Evolutionary conservation across 2,888 invertebrate species (phyloP).

Genomic region (Sarcophaga carnaria): DNA sequence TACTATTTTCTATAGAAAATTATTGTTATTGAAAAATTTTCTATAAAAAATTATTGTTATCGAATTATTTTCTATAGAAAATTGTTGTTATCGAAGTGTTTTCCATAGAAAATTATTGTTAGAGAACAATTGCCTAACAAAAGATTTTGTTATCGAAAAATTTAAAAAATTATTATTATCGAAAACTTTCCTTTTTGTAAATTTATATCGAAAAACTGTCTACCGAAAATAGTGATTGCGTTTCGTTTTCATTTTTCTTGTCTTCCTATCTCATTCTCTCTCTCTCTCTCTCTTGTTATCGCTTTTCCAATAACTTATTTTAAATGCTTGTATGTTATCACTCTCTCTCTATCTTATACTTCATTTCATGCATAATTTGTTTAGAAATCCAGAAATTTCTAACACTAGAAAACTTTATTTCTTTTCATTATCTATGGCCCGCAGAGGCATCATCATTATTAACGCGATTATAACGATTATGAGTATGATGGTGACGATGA

Average conservation of each 20-base stretch:
- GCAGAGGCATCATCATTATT: conserved; percentile 18
- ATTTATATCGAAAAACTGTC: neutral
- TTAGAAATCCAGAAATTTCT: conserved; percentile 31
- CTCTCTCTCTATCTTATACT: neutral
- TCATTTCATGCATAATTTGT: neutral
- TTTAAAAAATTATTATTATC: too few species aligned
- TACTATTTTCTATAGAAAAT: too few species aligned
- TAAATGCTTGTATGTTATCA: neutral
- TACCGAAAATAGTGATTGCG: neutral
- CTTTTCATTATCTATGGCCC: conserved; percentile 17
- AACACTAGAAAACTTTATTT: conserved; percentile 7
- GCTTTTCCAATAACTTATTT: neutral
- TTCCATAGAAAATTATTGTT: too few species aligned
- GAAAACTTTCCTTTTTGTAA: too few species aligned
- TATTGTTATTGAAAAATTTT: too few species aligned
- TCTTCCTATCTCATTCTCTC: neutral
- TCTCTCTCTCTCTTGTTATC: neutral
- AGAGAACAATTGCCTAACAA: too few species aligned
- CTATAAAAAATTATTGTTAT: too few species aligned
- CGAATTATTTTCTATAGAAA: too few species aligned
- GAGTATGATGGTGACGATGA: neutral
- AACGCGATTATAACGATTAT: neutral
- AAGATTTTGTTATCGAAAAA: too few species aligned
- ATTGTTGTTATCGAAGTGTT: too few species aligned
- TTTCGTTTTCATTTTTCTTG: neutral